Base-by-base conservation (phyloP, 1,140 invertebrate species). In the Homalodisca vitripennis region DNA sequence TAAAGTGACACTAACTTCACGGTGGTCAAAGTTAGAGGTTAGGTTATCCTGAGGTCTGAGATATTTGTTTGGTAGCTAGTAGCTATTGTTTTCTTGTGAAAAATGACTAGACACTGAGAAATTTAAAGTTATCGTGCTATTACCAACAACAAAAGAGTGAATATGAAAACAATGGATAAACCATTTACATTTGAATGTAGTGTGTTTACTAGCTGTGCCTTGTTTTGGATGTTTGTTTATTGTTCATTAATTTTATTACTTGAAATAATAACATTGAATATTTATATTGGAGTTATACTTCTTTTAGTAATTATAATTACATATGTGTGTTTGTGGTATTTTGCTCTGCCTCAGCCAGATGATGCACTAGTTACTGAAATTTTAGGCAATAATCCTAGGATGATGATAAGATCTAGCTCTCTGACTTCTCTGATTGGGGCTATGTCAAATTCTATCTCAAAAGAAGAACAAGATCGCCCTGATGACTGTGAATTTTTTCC, bases 321-420 rank as follows among this genome's bases (percentile, higher is more conserved):
- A 13, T 60, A 60, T 60, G 55, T 13, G n/a, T 6, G 2, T 27
- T 10, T 60, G 3, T 60, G 55, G 55, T 60, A 26, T 30, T 26
- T 60, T 26, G 55, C 55, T 60, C 14, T 60, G 26, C 55, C 55
- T 6, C 55, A 60, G 24, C 55, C 55, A 10, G 55, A 26, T 27
- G 3, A 3, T 27, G 55, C 22, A 27, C 6, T 26, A 6, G 22
- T 60, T 26, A 60, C 13, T 27, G 55, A 60, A 60, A 30, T 60
- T 27, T 60, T 60, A 30, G 55, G 55, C 26, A 60, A n/a, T 27
- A 26, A 60, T 29, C 55, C 55, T 12, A 60, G 29, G 29, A 6
- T 60, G 27, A 60, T 60, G 55, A n/a, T n/a, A 60, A 27, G 24
- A 27, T 60, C 26, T 27, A 26, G 24, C 26, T 27, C 2, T 60